Evolutionary conservation across 2,888 invertebrate species (phyloP), one percentile per base, ranked within the genome.

Genomic region (Aproaerema taeniolella): DNA sequence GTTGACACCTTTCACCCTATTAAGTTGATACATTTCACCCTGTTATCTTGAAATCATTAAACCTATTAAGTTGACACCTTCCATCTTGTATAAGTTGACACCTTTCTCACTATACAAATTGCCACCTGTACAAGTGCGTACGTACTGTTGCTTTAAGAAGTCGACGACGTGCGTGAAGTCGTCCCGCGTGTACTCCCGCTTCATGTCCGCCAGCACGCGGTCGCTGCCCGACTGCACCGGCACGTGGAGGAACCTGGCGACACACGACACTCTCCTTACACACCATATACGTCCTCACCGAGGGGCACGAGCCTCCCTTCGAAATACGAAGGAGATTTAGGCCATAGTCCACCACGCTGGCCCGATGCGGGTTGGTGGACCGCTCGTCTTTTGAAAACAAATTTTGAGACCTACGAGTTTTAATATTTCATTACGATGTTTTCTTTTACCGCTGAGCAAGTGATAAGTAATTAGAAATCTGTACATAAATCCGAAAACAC

Each of bases 201-300:
- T 97, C 99, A 99, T 99, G 51, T 98, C 98, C 0, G 91, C 89
- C 3, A 99, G 79, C 2, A 99, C 98, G 41, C 92, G 90, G 78
- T 99, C 97, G 57, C 97, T 97, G n/a, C 97, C 99, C 0, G 97
- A 95, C 79, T 99, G 99, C 0, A 99, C 98, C 0, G 99, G 99
- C 11, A 99, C 94, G 75, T 99, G 99, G 0, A 99, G 90, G 68
- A 99, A 99, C 43, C 95, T 91, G 46, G 0, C 20, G 4, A 20
- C 20, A 20, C 20, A 20, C 20, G 8, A 20, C 8, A 20, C 20
- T 20, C 5, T 8, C 20, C 8, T 20, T 20, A 20, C 20, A 20
- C 5, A 4, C 20, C 20, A 20, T 20, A 20, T 20, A 20, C 8
- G 20, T 20, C 20, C 20, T 8, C 20, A 20, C 20, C 20, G 20